Base-by-base conservation (phyloP, 2,888 invertebrate species). In the Noctua janthe region DNA sequence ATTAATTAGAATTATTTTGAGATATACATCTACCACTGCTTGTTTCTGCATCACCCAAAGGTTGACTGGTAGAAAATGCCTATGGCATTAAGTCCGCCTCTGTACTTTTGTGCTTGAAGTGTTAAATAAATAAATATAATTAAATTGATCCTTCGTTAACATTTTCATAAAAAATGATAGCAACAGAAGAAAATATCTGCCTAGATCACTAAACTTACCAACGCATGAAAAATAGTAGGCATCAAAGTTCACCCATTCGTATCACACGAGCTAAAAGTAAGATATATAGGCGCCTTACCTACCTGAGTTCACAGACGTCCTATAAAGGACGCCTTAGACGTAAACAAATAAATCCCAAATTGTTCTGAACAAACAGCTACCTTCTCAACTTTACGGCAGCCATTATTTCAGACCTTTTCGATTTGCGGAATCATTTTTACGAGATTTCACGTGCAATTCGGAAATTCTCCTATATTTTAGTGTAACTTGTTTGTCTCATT, bases 301-400 rank as follows among this genome's bases (percentile, higher is more conserved):
- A 84, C 82, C 88, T 80, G 74, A 74, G 56, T 78, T 82, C 76
- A 78, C 86, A 78, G 74, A 75, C 78, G 66, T 72, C 71, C 78
- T 86, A 39, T 29, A 64, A 76, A 74, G 76, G 83, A 82, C 85
- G 85, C 56, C 76, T 72, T 84, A 82, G 85, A 89, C 84, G 91
- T 91, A 92, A 92, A 91, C 91, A 90, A 90, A 92, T 92, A 92
- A 91, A 91, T 91, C 87, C 79, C 83, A 82, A 90, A 91, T 88
- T 88, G 87, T 88, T 87, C 79, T 82, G 89, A 90, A 89, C 88
- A 90, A 92, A 90, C 88, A 87, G 88, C 85, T 88, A 88, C 89
- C 87, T 88, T 87, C 87, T 82, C 83, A 90, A 90, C 84, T 90
- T 91, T 92, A 91, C 89, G 80, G 85, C 84, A 56, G 76, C 83